Evolutionary conservation across 1,140 invertebrate species (phyloP).

Genomic region (Himalopsyche phryganea): DNA sequence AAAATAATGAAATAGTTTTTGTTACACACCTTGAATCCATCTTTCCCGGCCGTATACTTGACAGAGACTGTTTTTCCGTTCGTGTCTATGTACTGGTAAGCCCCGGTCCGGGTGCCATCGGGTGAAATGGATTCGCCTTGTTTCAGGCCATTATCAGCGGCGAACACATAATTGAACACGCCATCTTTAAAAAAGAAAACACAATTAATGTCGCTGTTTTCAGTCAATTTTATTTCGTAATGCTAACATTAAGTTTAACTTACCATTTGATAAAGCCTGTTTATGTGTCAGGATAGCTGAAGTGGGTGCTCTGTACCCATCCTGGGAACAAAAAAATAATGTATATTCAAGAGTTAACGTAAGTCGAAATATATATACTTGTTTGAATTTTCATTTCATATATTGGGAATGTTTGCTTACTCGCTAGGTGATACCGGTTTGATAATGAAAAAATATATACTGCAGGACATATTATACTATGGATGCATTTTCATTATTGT

Average conservation of each 20-base stretch:
- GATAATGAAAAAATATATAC: too few species aligned
- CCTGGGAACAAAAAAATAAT: conserved; percentile 18
- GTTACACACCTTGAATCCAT: conserved; percentile 54
- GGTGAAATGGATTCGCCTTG: conserved; percentile 62
- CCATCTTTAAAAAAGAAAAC: conserved; percentile 48
- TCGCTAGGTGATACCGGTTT: too few species aligned
- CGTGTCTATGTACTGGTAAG: conserved; percentile 62
- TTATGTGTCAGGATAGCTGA: conserved; percentile 42
- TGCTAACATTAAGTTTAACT: neutral
- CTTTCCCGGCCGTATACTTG: conserved; percentile 64
- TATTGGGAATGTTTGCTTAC: too few species aligned
- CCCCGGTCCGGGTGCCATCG: conserved; percentile 61
- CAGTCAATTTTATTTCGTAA: neutral
- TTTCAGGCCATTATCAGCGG: conserved; percentile 63
- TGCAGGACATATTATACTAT: too few species aligned
- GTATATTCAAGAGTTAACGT: too few species aligned
- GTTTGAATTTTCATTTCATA: too few species aligned
- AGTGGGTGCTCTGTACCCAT: conserved; percentile 29
- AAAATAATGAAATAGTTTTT: too few species aligned
- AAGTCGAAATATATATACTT: too few species aligned
- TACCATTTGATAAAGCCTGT: conserved; percentile 41
- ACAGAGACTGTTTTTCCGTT: conserved; percentile 58
- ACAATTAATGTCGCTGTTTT: neutral
- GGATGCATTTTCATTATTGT: too few species aligned
- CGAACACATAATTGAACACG: conserved; percentile 61